A percentile compares a stretch with the other conserved stretches of the same genome.
These are phyloP conservation scores for Trichosurus vulpecula DNA, from an alignment of 2,797 vertebrate genomes.

Conservation along the genomic window DNA sequence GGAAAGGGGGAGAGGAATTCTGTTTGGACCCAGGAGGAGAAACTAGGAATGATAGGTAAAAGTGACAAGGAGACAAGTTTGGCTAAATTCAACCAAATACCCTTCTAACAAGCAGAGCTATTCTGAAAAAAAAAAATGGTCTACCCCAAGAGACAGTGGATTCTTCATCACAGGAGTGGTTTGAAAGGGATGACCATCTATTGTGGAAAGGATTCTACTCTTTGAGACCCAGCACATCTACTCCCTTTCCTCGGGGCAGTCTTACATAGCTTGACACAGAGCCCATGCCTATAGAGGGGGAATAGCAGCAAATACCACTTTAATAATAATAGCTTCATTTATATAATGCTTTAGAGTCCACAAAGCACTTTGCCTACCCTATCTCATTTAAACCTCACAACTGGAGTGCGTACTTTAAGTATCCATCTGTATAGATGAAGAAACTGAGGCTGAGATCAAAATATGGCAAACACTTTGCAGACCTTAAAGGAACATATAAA, in stretches of 20 bases:
- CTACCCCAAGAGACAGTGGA: background rate
- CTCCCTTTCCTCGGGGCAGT: background rate
- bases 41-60: background rate
- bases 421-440: background rate
- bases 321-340: background rate
- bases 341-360: background rate
- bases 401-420: background rate
- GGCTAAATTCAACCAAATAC: background rate
- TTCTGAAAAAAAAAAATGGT: background rate
- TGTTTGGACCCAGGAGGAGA: background rate
- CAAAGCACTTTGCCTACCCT: background rate
- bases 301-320: background rate
- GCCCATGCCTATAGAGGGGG: background rate
- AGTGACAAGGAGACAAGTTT: background rate
- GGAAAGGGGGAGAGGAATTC: background rate
- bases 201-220: background rate
- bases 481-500: background rate
- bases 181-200: background rate
- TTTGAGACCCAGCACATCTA: background rate
- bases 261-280: background rate
- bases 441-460: background rate
- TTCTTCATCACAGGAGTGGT: background rate
- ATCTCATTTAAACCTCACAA: background rate
- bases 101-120: background rate
- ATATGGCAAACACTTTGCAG: background rate